These are phyloP conservation scores for Panonychus citri DNA, from an alignment of 1,140 invertebrate genomes.

Conservation along the genomic window DNA sequence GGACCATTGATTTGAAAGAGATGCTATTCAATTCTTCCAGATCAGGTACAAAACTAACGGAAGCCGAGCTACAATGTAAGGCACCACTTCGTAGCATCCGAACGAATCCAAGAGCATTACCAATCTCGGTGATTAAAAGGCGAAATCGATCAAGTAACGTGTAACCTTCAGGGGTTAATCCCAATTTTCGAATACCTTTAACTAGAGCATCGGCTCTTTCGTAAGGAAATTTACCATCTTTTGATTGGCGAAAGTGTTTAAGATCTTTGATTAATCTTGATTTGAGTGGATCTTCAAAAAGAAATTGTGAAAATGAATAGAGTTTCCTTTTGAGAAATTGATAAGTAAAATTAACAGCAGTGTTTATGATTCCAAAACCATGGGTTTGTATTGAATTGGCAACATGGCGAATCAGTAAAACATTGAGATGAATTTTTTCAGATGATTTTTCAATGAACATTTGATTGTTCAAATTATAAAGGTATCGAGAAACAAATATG, in stretches of 20 bases:
- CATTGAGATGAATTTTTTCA: conserved; percentile 78
- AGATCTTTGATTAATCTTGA: conserved; percentile 37
- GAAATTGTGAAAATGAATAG: conserved; percentile 82
- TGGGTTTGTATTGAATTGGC: conserved; percentile 95
- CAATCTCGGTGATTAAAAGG: conserved; percentile 73
- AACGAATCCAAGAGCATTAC: conserved; percentile 90
- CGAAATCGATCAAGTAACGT: conserved; percentile 84
- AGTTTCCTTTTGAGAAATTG: conserved; percentile 87
- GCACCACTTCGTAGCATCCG: conserved; percentile 79
- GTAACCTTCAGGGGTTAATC: conserved; percentile 50
- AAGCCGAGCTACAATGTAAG: conserved; percentile 68
- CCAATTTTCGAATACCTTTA: conserved; percentile 67
- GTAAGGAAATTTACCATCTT: conserved; percentile 35
- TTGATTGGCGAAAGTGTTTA: conserved; percentile 7
- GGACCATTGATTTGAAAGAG: conserved; percentile 31
- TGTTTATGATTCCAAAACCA: conserved; percentile 91
- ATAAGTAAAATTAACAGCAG: conserved; percentile 85
- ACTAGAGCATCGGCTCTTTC: conserved; percentile 88
- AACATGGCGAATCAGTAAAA: conserved; percentile 80
- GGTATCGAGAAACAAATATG: conserved; percentile 74
- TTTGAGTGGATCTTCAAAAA: conserved; percentile 96
- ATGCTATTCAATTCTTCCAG: conserved; percentile 36
- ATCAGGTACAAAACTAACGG: conserved; percentile 67
- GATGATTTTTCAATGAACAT: conserved; percentile 17
- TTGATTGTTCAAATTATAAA: conserved; percentile 93